Evolutionary conservation across 2,888 invertebrate genomes (phyloP).

Genomic region (Hirtodrosophila cameraria): DNA sequence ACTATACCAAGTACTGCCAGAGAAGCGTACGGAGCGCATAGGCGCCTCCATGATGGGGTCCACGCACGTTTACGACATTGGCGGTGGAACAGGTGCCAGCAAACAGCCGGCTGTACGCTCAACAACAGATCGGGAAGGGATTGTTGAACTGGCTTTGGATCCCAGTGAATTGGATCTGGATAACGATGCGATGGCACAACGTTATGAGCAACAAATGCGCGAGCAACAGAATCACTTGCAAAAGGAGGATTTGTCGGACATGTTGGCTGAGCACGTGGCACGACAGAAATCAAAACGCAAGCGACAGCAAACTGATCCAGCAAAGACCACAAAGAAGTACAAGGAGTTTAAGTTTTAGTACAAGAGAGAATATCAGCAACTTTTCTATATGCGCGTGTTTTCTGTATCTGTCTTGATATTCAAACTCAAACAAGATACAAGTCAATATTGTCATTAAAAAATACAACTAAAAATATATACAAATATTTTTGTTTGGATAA

Average conservation of each 20-base stretch:
- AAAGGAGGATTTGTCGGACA: conserved; percentile 98
- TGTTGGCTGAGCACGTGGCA: conserved; percentile 99
- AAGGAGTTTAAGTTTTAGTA: conserved; percentile 98
- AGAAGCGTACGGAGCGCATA: conserved; percentile 95
- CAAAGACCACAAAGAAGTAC: conserved; percentile 96
- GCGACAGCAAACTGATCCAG: conserved; percentile 93
- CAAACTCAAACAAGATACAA: conserved; percentile 6
- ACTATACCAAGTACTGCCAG: conserved; percentile 97
- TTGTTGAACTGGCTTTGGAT: conserved; percentile 97
- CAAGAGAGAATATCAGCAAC: neutral
- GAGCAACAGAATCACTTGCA: conserved; percentile 95
- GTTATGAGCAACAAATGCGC: conserved; percentile 97
- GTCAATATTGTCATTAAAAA: conserved; percentile 42
- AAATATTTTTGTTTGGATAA: conserved; percentile 15
- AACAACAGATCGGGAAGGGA: conserved; percentile 86
- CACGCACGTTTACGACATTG: conserved; percentile 98
- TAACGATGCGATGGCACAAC: conserved; percentile 96
- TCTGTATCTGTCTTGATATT: conserved; percentile 12
- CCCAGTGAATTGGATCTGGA: conserved; percentile 98
- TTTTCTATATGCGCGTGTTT: conserved; percentile 9
- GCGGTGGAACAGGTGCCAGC: conserved; percentile 86
- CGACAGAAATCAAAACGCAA: conserved; percentile 98
- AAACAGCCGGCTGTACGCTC: conserved; percentile 84
- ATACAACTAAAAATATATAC: conserved; percentile 26
- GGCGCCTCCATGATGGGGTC: conserved; percentile 98